Percentiles rank a stretch among this genome's conserved stretches.
phyloP scores from a whole-genome alignment of 1,140 invertebrate species.

The Palaemon carinicauda region DNA sequence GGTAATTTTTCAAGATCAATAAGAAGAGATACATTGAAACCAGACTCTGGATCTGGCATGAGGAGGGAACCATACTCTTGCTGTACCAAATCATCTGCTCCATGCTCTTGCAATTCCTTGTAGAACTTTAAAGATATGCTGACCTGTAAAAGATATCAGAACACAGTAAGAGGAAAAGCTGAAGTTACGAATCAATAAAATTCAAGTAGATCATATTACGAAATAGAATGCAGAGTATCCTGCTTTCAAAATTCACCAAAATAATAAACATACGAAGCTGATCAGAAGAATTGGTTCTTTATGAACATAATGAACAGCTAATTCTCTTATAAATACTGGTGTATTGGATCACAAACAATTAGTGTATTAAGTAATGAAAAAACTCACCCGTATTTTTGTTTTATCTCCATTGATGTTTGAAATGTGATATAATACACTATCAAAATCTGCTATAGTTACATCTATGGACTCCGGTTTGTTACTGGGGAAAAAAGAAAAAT shows the following conservation, averaged over 20 bases:
- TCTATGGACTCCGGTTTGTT: slow-evolving; percentile 95
- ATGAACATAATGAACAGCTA: too few species aligned
- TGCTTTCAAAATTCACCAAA: too few species aligned
- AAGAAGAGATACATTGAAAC: slow-evolving; percentile 94
- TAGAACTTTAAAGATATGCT: slow-evolving; percentile 99
- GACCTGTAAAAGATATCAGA: slow-evolving; percentile 72
- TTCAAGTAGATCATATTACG: too few species aligned
- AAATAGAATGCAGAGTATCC: too few species aligned
- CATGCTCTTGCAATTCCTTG: slow-evolving; percentile 97
- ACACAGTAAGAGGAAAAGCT: neutral
- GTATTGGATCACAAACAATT: neutral
- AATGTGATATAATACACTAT: slow-evolving; percentile 98
- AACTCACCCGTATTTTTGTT: slow-evolving; percentile 92
- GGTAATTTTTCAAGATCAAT: slow-evolving; percentile 94
- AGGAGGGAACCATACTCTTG: slow-evolving; percentile 88
- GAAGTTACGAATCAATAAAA: slow-evolving; percentile 7
- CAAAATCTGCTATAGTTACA: slow-evolving; percentile 95
- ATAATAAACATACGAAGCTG: too few species aligned
- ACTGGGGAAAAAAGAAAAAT: slow-evolving; percentile 71
- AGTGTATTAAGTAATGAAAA: neutral
- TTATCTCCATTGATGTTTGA: slow-evolving; percentile 96
- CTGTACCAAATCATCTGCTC: slow-evolving; percentile 94
- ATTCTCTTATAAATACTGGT: too few species aligned
- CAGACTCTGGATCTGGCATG: slow-evolving; percentile 66
- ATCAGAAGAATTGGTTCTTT: too few species aligned